Evolutionary conservation across 2,797 vertebrate species (phyloP).

Genomic region (Remorina albescens): DNA sequence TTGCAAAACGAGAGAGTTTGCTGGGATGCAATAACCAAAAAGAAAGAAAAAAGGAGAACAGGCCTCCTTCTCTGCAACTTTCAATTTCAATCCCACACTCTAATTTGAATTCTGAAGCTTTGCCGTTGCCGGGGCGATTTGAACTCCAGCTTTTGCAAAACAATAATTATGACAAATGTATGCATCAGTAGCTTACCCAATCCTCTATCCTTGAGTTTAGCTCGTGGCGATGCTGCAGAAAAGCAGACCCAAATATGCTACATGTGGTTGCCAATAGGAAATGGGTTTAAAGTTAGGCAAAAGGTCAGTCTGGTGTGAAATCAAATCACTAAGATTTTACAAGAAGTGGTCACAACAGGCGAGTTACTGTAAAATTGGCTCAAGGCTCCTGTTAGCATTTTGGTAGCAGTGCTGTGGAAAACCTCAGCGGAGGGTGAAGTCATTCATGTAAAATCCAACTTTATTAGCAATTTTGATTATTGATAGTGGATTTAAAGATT

Average conservation of each 20-base stretch:
- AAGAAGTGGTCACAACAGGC: neutral
- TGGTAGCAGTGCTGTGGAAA: slow-evolving; percentile 17
- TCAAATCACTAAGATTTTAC: slow-evolving; percentile 17
- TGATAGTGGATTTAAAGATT: too few relatives aligned
- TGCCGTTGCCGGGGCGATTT: slow-evolving; percentile 64
- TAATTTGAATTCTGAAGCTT: slow-evolving; percentile 72
- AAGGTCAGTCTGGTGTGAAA: slow-evolving; percentile 23
- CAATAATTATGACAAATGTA: slow-evolving; percentile 76
- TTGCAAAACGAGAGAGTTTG: slow-evolving; percentile 27
- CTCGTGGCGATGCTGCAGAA: slow-evolving; percentile 60
- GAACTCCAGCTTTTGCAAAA: slow-evolving; percentile 72
- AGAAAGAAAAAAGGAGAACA: slow-evolving; percentile 46
- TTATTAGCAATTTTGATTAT: too few relatives aligned
- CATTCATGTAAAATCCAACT: slow-evolving; percentile 3
- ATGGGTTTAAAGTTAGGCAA: slow-evolving; percentile 35
- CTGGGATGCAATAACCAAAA: slow-evolving; percentile 44
- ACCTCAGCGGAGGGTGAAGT: slow-evolving; percentile 10
- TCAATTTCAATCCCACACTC: slow-evolving; percentile 61
- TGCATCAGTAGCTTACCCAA: slow-evolving; percentile 68
- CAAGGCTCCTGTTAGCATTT: slow-evolving; percentile 12
- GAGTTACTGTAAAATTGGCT: slow-evolving; percentile 6
- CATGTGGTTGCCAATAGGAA: slow-evolving; percentile 56
- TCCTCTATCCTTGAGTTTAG: slow-evolving; percentile 64
- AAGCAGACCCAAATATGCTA: slow-evolving; percentile 57
- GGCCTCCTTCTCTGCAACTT: slow-evolving; percentile 46